Percentiles rank a stretch among this genome's conserved stretches.
phyloP scores from a whole-genome alignment of 2,797 vertebrate species.

The Platyrinchus mystaceus region DNA sequence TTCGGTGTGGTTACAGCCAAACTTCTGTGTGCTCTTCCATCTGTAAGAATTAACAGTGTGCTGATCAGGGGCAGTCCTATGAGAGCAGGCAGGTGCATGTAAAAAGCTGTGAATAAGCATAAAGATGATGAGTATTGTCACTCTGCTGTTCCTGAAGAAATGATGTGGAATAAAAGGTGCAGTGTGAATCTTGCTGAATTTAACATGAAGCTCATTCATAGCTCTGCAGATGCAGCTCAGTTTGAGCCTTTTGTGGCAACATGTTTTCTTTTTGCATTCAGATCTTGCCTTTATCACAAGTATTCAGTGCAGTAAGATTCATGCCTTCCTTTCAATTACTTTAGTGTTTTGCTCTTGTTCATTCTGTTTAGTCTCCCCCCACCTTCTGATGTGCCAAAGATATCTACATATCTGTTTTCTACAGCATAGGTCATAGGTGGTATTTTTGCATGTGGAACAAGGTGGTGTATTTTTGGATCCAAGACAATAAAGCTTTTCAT shows the following conservation, averaged over 20 bases:
- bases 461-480: not conserved
- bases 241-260: not conserved
- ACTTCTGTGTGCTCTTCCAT: not conserved
- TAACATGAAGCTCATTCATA: not conserved
- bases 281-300: not conserved
- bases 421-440: not conserved
- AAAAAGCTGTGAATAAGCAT: not conserved
- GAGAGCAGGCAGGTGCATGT: not conserved
- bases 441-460: not conserved
- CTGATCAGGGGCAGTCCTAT: not conserved
- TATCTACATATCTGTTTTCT: not conserved
- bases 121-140: not conserved
- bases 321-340: not conserved
- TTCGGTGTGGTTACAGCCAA: not conserved
- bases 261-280: not conserved
- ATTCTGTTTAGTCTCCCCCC: not conserved
- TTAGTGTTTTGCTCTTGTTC: not conserved
- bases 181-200: not conserved
- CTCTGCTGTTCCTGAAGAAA: not conserved
- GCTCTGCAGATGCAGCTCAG: not conserved
- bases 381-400: not conserved
- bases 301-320: not conserved
- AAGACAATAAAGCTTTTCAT: not conserved
- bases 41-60: not conserved
- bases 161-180: not conserved